Evolutionary conservation across 1,140 invertebrate species (phyloP), one percentile per base, ranked within the genome.

Genomic region (Drosophila sproati): DNA sequence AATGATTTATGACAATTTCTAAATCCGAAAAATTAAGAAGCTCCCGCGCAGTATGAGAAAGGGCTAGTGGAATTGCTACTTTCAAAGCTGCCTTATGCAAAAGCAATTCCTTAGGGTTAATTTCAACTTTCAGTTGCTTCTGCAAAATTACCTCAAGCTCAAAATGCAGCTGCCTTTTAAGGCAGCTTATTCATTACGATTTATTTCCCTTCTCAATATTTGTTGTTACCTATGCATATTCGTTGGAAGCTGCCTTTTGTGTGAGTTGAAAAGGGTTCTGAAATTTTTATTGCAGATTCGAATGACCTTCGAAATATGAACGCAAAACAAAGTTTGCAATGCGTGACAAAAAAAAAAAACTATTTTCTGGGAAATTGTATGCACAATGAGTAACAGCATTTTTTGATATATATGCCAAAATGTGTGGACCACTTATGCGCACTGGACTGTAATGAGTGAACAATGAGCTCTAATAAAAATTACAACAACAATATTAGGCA

Each of bases 381-480:
- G 43, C 54, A 54, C 37, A 60, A 54, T 55, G 32, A 55, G 34
- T n/a, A 64, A 4, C 12, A 43, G 29, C 5, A 59, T 48, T 45
- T 51, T 52, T 51, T 60, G 4, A 48, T 61, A 56, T 51, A 72
- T 64, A 56, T 80, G 73, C 67, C 66, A 61, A 82, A 87, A 70
- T 82, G 52, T 68, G 63, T 88, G 64, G 48, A 59, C 80, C 77
- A 83, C 83, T 87, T 88, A 43, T 43, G 39, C 4, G 77, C 66
- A 77, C 50, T 74, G 64, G 89, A 88, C 50, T 74, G 64, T 88
- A 88, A 88, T 88, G 77, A 83, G 85, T 73, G 80, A 78, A 88
- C 83, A 88, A 88, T 72, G 83, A 67, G 47, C 66, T 48, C 34
- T 61, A 52, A 51, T 54, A 69, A 60, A 59, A 55, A 67, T 62